Evolutionary conservation across 2,888 invertebrate species (phyloP).

Genomic region (Heteromurus nitidus): DNA sequence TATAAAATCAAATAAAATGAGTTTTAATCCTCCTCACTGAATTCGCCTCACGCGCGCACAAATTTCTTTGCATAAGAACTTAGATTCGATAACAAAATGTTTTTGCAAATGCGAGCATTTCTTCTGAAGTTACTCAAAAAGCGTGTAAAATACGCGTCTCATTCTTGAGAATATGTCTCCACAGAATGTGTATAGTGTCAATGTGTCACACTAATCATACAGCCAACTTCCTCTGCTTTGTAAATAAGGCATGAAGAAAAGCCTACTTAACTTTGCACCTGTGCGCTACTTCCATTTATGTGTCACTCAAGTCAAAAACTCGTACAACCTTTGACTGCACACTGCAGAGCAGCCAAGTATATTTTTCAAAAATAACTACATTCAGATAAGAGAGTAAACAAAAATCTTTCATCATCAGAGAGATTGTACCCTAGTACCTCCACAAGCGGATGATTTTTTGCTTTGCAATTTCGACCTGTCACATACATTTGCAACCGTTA

Average conservation of each 20-base stretch:
- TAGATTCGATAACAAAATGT: no score
- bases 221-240: slow-evolving; percentile 50
- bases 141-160: slow-evolving; percentile 53
- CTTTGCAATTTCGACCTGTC: slow-evolving; percentile 10
- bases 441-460: no score
- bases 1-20: no score
- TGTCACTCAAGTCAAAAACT: slow-evolving; percentile 46
- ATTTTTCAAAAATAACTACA: no score
- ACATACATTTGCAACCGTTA: slow-evolving; percentile 36
- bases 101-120: no score
- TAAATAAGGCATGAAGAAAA: slow-evolving; percentile 59
- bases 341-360: no score
- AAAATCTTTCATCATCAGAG: no score
- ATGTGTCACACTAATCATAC: slow-evolving; percentile 48
- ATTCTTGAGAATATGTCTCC: slow-evolving; percentile 7
- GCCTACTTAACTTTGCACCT: slow-evolving; percentile 52
- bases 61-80: no score
- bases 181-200: slow-evolving; percentile 28
- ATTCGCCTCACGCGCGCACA: no score
- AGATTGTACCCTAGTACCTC: no score
- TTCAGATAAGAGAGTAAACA: slow-evolving; percentile 21
- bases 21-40: no score
- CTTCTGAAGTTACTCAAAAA: slow-evolving; percentile 56
- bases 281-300: slow-evolving; percentile 47
- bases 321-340: slow-evolving; percentile 39